Conservation (phyloP, 2,797 vertebrate species). For the Smutsia temminckii region DNA sequence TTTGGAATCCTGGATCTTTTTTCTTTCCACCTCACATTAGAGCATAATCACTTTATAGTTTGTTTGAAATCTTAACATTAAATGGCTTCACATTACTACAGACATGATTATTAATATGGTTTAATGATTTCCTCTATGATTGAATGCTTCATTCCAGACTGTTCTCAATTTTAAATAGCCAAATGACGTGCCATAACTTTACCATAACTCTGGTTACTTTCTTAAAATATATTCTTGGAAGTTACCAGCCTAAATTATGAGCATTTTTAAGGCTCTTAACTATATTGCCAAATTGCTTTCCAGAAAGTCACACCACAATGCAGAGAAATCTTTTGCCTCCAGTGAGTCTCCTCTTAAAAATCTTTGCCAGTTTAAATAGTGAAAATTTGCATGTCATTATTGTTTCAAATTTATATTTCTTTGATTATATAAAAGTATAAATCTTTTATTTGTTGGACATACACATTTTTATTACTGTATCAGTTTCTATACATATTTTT, state of each 20-base stretch:
- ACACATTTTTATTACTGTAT: neutral
- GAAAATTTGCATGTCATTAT: neutral
- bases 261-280: neutral
- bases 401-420: neutral
- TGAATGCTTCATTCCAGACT: neutral
- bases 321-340: neutral
- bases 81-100: neutral
- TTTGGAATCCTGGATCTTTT: neutral
- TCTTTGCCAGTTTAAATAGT: neutral
- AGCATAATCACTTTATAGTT: neutral
- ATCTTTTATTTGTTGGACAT: neutral
- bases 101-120: neutral
- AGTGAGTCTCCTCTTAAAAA: conserved; percentile 3
- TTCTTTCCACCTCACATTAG: neutral
- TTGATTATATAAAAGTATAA: neutral
- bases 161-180: neutral
- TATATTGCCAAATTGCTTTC: conserved; percentile 1
- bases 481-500: neutral
- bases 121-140: neutral
- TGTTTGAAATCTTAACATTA: neutral
- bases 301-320: neutral
- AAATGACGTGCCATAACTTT: neutral
- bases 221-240: neutral
- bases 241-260: neutral
- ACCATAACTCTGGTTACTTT: neutral